Conservation (phyloP, 2,797 vertebrate genomes). For the Pseudomugil tenellus region DNA sequence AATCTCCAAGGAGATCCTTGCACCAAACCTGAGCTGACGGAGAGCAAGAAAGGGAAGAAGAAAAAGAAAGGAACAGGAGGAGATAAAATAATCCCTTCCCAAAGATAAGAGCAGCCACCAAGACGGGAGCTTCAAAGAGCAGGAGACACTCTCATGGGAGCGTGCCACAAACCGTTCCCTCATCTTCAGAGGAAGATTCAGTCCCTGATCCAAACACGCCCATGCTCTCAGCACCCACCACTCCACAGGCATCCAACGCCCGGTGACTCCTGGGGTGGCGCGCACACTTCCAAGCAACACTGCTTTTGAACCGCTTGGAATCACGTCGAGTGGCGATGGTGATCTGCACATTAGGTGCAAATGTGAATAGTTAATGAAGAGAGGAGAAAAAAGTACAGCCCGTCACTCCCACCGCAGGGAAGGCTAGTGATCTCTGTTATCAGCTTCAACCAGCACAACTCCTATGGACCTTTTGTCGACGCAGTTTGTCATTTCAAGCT, state of each 20-base stretch:
- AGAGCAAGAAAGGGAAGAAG: slow-evolving; percentile 48
- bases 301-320: slow-evolving; percentile 74
- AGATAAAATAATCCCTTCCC: slow-evolving; percentile 91
- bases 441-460: slow-evolving; percentile 73
- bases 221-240: slow-evolving; percentile 75
- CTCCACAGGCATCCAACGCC: slow-evolving; percentile 70
- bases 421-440: slow-evolving; percentile 73
- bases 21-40: slow-evolving; percentile 56
- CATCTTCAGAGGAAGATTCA: slow-evolving; percentile 84
- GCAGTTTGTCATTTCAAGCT: slow-evolving; percentile 70
- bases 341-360: slow-evolving; percentile 79
- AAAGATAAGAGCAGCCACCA: slow-evolving; percentile 93
- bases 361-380: slow-evolving; percentile 81
- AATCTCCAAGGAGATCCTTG: slow-evolving; percentile 57
- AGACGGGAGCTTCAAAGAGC: slow-evolving; percentile 94
- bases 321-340: slow-evolving; percentile 73
- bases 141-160: slow-evolving; percentile 84
- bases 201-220: slow-evolving; percentile 81
- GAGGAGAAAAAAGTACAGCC: slow-evolving; percentile 56
- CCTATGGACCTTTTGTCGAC: slow-evolving; percentile 44
- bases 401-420: slow-evolving; percentile 67
- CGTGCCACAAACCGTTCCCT: slow-evolving; percentile 87
- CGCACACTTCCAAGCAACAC: slow-evolving; percentile 73
- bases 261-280: slow-evolving; percentile 69
- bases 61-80: slow-evolving; percentile 69